These are phyloP conservation scores for Tuberolachnus salignus DNA, from an alignment of 2,888 invertebrate species.

Conservation along the genomic window DNA sequence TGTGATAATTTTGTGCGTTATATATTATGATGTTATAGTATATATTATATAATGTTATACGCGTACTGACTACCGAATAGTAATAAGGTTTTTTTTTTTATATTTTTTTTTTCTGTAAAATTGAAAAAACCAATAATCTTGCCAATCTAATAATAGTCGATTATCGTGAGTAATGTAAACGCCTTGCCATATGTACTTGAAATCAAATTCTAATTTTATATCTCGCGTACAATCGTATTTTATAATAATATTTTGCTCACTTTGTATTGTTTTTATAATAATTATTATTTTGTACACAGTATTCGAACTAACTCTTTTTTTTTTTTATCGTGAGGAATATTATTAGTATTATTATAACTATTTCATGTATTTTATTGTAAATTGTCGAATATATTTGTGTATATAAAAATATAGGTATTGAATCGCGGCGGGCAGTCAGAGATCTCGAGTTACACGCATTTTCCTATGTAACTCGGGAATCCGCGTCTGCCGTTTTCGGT, in stretches of 20 bases:
- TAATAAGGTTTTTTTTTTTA: neutral
- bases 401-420: neutral
- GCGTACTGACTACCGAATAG: constrained; percentile 5
- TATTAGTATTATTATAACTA: constrained; percentile 13
- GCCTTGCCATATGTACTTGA: constrained; percentile 33
- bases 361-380: constrained; percentile 27
- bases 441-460: constrained; percentile 19
- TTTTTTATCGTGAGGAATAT: neutral
- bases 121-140: neutral
- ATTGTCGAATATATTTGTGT: too few species aligned
- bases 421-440: neutral
- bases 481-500: neutral
- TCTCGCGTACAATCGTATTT: neutral
- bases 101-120: neutral
- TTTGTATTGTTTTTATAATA: constrained; percentile 10
- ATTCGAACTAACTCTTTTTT: constrained; percentile 25
- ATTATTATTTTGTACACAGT: constrained; percentile 15
- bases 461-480: constrained; percentile 38
- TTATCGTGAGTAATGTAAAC: neutral
- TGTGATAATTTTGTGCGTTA: constrained; percentile 33
- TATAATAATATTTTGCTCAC: constrained; percentile 14
- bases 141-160: constrained; percentile 4
- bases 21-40: constrained; percentile 8
- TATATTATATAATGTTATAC: too few species aligned
- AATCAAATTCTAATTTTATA: constrained; percentile 28